phyloP scores from a whole-genome alignment of 2,888 invertebrate genomes.

The Acronicta psi region DNA sequence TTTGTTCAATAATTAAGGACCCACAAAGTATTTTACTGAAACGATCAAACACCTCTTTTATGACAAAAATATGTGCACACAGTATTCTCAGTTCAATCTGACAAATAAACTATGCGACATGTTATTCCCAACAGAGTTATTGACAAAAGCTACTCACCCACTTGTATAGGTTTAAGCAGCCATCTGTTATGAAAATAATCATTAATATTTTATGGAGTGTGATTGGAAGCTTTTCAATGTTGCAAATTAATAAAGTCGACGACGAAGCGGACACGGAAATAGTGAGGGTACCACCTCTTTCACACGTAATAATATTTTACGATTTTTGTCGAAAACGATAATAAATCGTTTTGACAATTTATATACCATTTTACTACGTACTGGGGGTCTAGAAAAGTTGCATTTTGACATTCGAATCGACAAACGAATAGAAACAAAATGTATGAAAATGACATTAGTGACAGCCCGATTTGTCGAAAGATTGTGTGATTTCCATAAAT shows the following conservation, averaged over 20 bases:
- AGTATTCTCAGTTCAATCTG: conserved; percentile 1
- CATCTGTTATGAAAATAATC: conserved; percentile 30
- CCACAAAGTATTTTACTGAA: too few species aligned
- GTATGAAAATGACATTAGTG: too few species aligned
- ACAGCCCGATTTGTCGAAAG: too few species aligned
- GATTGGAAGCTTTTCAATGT: conserved; percentile 58
- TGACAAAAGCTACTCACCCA: conserved; percentile 14
- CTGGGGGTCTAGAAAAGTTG: too few species aligned
- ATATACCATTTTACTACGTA: too few species aligned
- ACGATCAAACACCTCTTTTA: too few species aligned
- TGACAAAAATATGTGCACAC: not conserved
- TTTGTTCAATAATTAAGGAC: too few species aligned
- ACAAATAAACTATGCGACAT: conserved; percentile 17
- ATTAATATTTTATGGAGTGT: conserved; percentile 31
- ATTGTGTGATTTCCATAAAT: too few species aligned
- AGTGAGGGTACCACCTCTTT: conserved; percentile 24
- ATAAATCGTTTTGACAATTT: not conserved
- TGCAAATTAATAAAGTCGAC: conserved; percentile 54
- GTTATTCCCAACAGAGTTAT: conserved; percentile 32
- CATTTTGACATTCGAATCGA: too few species aligned
- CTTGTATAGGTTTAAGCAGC: conserved; percentile 14
- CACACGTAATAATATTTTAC: conserved; percentile 27
- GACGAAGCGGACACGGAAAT: conserved; percentile 34
- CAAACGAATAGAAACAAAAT: too few species aligned
- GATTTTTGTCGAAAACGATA: conserved; percentile 23